Conservation (phyloP, 2,797 vertebrate genomes). For the Lepus townsendii region DNA sequence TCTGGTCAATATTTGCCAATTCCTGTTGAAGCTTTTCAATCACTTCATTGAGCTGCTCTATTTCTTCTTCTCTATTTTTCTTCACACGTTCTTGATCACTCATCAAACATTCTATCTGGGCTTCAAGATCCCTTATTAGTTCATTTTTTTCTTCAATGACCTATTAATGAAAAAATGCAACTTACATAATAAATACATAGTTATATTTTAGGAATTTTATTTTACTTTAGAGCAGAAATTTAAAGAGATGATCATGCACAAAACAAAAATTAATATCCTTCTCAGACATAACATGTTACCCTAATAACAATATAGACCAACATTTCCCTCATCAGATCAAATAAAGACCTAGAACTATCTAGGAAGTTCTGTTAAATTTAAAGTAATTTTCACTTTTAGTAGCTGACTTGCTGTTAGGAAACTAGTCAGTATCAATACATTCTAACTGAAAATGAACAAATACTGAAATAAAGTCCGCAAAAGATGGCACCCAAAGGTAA, state of each 20-base stretch:
- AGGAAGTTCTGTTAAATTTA: conserved; percentile 55
- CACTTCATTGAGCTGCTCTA: conserved; percentile 95
- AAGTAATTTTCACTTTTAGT: conserved; percentile 21
- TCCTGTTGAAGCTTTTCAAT: conserved; percentile 98
- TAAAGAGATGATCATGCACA: conserved; percentile 20
- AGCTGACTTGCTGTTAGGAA: conserved; percentile 37
- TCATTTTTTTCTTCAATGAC: conserved; percentile 92
- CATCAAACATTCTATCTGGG: conserved; percentile 93
- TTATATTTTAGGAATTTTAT: conserved; percentile 55
- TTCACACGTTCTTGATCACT: conserved; percentile 94
- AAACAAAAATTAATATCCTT: neutral
- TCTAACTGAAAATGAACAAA: neutral
- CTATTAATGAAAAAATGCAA: conserved; percentile 86
- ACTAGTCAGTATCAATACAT: conserved; percentile 15
- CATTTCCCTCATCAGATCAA: neutral
- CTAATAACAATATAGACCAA: conserved; percentile 54
- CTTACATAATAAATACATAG: neutral
- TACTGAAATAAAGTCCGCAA: conserved; percentile 50
- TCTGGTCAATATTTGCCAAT: conserved; percentile 93
- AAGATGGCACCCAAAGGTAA: neutral
- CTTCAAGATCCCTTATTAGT: conserved; percentile 93
- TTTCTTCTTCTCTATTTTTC: conserved; percentile 93
- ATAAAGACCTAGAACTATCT: conserved; percentile 20
- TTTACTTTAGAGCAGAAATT: conserved; percentile 48
- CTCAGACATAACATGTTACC: neutral